Percentiles rank a stretch among this genome's conserved stretches.
Conservation (phyloP, 2,888 invertebrate genomes). For the Caradrina clavipalpis region DNA sequence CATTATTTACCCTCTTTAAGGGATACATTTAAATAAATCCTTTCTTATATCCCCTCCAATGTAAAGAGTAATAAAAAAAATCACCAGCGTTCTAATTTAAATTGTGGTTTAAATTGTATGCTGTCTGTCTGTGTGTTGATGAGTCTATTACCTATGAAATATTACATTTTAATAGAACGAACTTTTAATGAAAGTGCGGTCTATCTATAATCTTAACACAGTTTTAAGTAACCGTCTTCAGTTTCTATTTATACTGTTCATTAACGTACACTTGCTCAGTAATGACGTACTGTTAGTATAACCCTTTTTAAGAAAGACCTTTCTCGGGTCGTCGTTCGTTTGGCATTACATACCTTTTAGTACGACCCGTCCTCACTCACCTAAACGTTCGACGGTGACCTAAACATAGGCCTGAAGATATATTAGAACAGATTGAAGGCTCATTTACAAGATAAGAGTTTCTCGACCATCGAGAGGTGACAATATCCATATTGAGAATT, state of each 20-base stretch:
- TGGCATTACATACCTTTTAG: constrained; percentile 39
- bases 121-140: too few relatives aligned
- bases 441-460: constrained; percentile 16
- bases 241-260: constrained; percentile 18
- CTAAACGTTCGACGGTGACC: constrained; percentile 42
- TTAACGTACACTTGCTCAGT: constrained; percentile 40
- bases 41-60: too few relatives aligned
- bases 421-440: constrained; percentile 35
- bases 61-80: too few relatives aligned
- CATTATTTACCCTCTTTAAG: too few relatives aligned
- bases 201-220: background rate
- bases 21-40: too few relatives aligned
- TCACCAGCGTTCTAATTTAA: too few relatives aligned
- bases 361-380: constrained; percentile 49
- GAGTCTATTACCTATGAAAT: too few relatives aligned
- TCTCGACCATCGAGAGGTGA: background rate
- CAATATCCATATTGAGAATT: background rate
- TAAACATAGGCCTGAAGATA: constrained; percentile 32
- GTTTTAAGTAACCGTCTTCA: constrained; percentile 8
- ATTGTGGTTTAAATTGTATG: too few relatives aligned
- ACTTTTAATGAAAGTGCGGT: background rate
- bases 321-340: constrained; percentile 43
- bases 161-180: too few relatives aligned
- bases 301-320: constrained; percentile 49
- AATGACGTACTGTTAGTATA: constrained; percentile 43